Conservation (phyloP, 2,113 vertebrate genomes). For the Chaetorhynchus papuensis region DNA sequence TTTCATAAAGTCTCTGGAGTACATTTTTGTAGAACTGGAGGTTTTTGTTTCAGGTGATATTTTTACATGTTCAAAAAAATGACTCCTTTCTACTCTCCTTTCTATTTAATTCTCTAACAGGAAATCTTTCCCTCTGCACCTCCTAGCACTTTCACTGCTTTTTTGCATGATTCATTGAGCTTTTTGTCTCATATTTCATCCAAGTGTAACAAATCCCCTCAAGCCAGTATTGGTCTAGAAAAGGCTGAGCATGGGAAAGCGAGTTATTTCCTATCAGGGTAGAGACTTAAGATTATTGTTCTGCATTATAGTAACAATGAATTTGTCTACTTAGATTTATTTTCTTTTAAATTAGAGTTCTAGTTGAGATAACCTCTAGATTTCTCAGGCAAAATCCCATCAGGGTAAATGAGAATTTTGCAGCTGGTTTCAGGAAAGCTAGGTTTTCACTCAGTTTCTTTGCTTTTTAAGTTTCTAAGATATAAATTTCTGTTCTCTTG, state of each 20-base stretch:
- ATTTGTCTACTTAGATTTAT: background rate
- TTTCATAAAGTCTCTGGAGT: background rate
- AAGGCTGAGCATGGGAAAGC: background rate
- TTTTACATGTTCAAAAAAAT: background rate
- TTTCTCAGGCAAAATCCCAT: background rate
- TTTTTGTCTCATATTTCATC: slow-evolving; percentile 28
- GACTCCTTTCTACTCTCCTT: background rate
- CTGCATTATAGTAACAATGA: background rate
- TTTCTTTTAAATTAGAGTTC: background rate
- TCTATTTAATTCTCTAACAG: background rate
- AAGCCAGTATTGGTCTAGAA: slow-evolving; percentile 30
- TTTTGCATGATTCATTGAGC: slow-evolving; percentile 27
- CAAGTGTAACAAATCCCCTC: slow-evolving; percentile 44
- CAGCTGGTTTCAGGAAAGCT: background rate
- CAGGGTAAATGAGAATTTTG: background rate
- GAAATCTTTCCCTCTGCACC: background rate
- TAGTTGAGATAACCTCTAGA: background rate
- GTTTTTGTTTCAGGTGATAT: background rate
- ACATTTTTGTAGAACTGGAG: background rate
- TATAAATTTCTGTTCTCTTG: background rate
- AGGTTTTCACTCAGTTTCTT: background rate
- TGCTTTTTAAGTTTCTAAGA: background rate
- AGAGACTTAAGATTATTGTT: background rate
- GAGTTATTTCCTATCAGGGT: slow-evolving; percentile 2
- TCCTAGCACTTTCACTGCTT: slow-evolving; percentile 10